Percentiles rank a stretch among this genome's conserved stretches.
phyloP scores from a whole-genome alignment of 2,113 vertebrate genomes.

The Circaetus gallicus region DNA sequence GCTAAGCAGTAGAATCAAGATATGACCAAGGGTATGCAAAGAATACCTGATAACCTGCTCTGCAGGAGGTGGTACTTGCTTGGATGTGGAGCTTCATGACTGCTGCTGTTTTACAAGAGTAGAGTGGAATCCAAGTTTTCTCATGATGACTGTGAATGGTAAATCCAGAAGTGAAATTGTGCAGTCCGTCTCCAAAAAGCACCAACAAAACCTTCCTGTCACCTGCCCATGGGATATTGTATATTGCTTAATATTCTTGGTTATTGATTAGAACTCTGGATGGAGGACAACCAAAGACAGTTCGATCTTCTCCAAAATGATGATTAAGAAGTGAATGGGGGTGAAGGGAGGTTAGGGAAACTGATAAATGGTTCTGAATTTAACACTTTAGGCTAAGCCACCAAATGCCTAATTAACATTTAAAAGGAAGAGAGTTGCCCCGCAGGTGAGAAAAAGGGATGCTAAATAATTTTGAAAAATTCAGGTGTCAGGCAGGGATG shows the following conservation, averaged over 20 bases:
- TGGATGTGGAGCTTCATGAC: not conserved
- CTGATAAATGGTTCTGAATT: slow-evolving; percentile 13
- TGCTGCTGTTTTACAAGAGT: not conserved
- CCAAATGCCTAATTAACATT: slow-evolving; percentile 43
- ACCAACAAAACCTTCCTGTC: not conserved
- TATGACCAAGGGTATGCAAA: not conserved
- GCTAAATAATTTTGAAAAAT: slow-evolving; percentile 64
- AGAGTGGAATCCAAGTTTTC: not conserved
- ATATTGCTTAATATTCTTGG: not conserved
- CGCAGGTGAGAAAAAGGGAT: slow-evolving; percentile 45
- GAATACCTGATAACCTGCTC: not conserved
- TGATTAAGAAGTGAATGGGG: not conserved
- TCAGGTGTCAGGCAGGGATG: slow-evolving; percentile 37
- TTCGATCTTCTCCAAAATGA: not conserved
- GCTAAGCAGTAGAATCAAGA: not conserved
- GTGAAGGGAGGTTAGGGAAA: not conserved
- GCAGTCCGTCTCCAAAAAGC: not conserved
- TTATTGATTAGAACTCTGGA: not conserved
- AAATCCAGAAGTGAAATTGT: not conserved
- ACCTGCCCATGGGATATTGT: not conserved
- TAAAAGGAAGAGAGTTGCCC: slow-evolving; percentile 15
- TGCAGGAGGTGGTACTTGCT: not conserved
- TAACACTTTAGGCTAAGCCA: slow-evolving; percentile 43
- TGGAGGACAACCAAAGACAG: not conserved
- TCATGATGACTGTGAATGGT: not conserved